phyloP scores from a whole-genome alignment of 37 sponge, comb jelly and placozoan species.

The Diacarnus erythraeanus region DNA sequence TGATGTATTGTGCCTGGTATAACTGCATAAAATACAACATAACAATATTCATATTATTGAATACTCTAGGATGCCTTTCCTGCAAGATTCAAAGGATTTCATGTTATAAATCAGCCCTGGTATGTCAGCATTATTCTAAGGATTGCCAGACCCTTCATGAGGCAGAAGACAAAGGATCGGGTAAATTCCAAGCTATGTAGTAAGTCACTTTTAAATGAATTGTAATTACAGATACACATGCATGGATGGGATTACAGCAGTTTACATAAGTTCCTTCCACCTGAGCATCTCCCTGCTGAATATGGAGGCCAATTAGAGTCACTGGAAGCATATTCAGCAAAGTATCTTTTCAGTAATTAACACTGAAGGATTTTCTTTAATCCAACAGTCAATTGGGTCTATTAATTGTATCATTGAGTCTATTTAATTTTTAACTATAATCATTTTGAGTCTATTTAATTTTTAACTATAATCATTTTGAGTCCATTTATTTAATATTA shows the following conservation, averaged over 20 bases:
- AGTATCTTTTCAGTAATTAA: neutral
- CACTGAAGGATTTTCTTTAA: neutral
- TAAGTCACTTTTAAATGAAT: neutral
- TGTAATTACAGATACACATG: slow-evolving; percentile 23
- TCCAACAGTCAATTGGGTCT: neutral
- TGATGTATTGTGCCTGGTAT: slow-evolving; percentile 35
- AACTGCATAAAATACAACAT: slow-evolving; percentile 8
- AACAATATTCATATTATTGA: neutral
- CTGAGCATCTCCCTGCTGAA: slow-evolving; percentile 49
- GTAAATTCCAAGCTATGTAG: slow-evolving; percentile 3
- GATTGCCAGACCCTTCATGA: slow-evolving; percentile 69
- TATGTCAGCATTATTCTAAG: slow-evolving; percentile 52
- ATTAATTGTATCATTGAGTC: neutral
- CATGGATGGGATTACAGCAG: slow-evolving; percentile 50
- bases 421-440: too few relatives aligned
- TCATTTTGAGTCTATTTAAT: neutral
- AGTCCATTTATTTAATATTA: neutral
- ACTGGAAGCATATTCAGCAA: neutral
- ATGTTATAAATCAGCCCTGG: slow-evolving; percentile 73
- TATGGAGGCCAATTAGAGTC: slow-evolving; percentile 39
- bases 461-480: too few relatives aligned
- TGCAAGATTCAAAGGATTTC: slow-evolving; percentile 68
- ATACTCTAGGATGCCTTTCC: slow-evolving; percentile 55
- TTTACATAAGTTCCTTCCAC: slow-evolving; percentile 35
- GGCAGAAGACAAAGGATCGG: slow-evolving; percentile 45